These are phyloP conservation scores for Apoderus coryli DNA, from an alignment of 2,888 invertebrate species.

Conservation along the genomic window DNA sequence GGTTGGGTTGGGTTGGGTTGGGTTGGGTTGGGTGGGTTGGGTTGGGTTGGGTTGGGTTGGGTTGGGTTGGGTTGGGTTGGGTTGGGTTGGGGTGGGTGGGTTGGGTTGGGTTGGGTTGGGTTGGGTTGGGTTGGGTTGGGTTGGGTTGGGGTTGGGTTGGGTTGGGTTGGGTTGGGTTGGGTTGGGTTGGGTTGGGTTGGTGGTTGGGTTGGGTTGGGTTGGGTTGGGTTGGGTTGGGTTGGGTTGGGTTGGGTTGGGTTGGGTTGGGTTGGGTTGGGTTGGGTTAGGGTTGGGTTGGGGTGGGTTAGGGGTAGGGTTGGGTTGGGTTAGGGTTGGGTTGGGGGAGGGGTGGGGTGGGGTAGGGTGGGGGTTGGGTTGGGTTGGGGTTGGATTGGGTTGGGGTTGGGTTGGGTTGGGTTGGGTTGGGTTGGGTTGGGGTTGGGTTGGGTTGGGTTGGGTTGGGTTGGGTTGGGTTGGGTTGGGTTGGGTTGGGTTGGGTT, in stretches of 20 bases:
- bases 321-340: constrained; percentile 2
- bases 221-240: constrained; percentile 13
- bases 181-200: constrained; percentile 13
- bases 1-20: constrained; percentile 10
- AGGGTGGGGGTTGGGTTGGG: too few species aligned
- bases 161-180: constrained; percentile 15
- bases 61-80: constrained; percentile 12
- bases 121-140: constrained; percentile 14
- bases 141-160: too few species aligned
- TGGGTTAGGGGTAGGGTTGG: too few species aligned
- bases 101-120: constrained; percentile 15
- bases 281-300: too few species aligned
- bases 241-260: constrained; percentile 7
- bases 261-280: constrained; percentile 2
- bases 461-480: neutral
- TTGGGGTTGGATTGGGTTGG: too few species aligned
- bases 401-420: too few species aligned
- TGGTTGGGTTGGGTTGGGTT: too few species aligned
- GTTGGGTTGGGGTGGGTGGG: constrained; percentile 14
- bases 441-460: neutral
- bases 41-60: constrained; percentile 10
- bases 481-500: neutral
- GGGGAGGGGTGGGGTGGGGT: neutral
- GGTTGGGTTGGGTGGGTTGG: constrained; percentile 1
- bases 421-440: too few species aligned